Evolutionary conservation across 2,888 invertebrate genomes (phyloP).

Genomic region (Drosophila putrida): DNA sequence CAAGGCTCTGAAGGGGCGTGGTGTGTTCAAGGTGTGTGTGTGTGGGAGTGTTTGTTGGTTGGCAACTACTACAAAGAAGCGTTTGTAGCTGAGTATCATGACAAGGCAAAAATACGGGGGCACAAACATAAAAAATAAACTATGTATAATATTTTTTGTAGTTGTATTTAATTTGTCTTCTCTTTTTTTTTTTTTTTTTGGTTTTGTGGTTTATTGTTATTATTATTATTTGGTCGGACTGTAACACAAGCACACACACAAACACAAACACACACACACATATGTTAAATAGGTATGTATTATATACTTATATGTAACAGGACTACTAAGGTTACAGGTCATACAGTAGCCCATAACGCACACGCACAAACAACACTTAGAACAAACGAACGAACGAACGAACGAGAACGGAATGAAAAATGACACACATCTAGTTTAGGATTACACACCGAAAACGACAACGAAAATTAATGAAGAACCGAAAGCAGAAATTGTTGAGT

Average conservation of each 20-base stretch:
- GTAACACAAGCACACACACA: constrained; percentile 9
- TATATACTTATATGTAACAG: constrained; percentile 32
- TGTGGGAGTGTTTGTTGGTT: constrained; percentile 32
- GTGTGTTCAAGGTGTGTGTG: constrained; percentile 39
- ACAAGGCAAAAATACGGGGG: constrained; percentile 65
- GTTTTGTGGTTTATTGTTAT: constrained; percentile 20
- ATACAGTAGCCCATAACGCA: constrained; percentile 39
- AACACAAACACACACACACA: constrained; percentile 25
- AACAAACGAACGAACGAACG: constrained; percentile 23
- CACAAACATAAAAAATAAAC: constrained; percentile 62
- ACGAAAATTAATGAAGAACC: constrained; percentile 64
- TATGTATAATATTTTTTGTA: constrained; percentile 63
- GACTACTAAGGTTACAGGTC: constrained; percentile 44
- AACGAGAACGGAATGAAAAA: constrained; percentile 50
- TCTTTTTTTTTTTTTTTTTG: constrained; percentile 38
- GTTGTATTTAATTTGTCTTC: constrained; percentile 53
- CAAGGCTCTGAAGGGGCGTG: constrained; percentile 57
- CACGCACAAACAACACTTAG: constrained; percentile 57
- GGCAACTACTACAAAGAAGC: constrained; percentile 64
- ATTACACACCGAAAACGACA: constrained; percentile 58
- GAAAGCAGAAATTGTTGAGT: constrained; percentile 83
- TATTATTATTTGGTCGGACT: constrained; percentile 10
- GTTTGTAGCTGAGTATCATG: constrained; percentile 63
- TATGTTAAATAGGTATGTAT: constrained; percentile 43
- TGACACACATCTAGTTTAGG: constrained; percentile 63